Evolutionary conservation across 2,113 vertebrate species (phyloP), one percentile per base, ranked within the genome.

Genomic region (Hippocampus guttulatus): DNA sequence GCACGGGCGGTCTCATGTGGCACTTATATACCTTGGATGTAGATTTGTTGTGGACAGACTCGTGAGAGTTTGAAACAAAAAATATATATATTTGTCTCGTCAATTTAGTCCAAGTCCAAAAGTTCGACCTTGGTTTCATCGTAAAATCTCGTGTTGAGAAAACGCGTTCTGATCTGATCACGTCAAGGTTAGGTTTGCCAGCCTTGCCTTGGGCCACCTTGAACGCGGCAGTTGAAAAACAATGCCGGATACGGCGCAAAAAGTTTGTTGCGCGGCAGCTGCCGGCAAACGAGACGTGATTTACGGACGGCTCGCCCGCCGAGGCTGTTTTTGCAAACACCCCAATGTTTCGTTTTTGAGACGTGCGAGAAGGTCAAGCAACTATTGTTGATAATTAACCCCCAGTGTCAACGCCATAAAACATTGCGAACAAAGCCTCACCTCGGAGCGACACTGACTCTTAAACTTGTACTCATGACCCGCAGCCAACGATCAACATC

Each of bases 341-440:
- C 67, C 30, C 63, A 70, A 69, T 67, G 20, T 72, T 58, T 70
- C 70, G 69, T 40, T 58, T 61, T 8, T 0, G 33, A 64, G 75
- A 68, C 52, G 27, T 62, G 49, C 45, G 71, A 89, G 85, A 89
- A 88, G 88, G 87, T 90, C 87, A 85, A 41, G 11, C 76, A 62
- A 64, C 75, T 79, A 83, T 85, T 85, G 78, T 76, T 78, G 71
- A 73, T 81, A 87, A 87, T 89, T 86, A 88, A 87, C 76, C 87
- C 70, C 82, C 75, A 47, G 80, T 67, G 76, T 76, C 63, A n/a
- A 80, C 78, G 75, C 73, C 60, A 75, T 74, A 70, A 75, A 75
- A 76, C 81, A 79, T 23, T 47, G 49, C 61, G 73, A 64, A 63
- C 68, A 57, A 69, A 73, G 64, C 76, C 68, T 80, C 71, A 62